These are phyloP conservation scores for Metaphire vulgaris DNA, from an alignment of 1,140 invertebrate species.

Conservation along the genomic window DNA sequence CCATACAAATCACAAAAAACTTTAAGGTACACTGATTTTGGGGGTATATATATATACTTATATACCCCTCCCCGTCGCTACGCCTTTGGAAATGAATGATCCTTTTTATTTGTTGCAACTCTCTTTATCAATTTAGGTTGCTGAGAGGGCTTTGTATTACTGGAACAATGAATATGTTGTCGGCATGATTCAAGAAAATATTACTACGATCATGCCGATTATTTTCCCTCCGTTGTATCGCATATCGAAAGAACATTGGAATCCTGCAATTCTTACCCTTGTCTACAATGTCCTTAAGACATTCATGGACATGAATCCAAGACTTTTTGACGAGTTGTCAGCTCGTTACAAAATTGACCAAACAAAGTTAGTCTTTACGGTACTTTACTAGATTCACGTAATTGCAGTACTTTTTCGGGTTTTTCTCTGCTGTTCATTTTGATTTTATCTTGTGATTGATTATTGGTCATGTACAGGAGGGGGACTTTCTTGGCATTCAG, in stretches of 20 bases:
- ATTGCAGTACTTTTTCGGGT: no score
- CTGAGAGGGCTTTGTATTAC: constrained; percentile 56
- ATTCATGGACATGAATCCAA: constrained; percentile 99
- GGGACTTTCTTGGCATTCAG: no score
- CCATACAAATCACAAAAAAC: no score
- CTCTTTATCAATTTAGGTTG: constrained; percentile 29
- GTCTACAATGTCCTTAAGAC: constrained; percentile 98
- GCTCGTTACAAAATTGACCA: constrained; percentile 15
- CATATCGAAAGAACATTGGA: constrained; percentile 80
- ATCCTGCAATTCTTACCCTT: constrained; percentile 97
- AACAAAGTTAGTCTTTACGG: constrained; percentile 3
- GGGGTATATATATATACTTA: no score
- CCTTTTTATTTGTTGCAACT: not conserved
- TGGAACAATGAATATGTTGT: constrained; percentile 59
- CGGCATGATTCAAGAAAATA: constrained; percentile 56
- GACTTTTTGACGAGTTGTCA: constrained; percentile 85
- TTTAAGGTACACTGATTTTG: no score
- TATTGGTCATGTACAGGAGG: no score
- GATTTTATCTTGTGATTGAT: not conserved
- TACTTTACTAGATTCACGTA: no score
- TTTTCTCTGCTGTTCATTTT: not conserved
- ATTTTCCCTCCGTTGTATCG: constrained; percentile 92
- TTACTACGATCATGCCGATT: constrained; percentile 56
- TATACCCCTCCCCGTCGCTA: no score
- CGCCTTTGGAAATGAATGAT: no score